Percentiles rank a stretch among this genome's conserved stretches.
Evolutionary conservation across 1,140 invertebrate species (phyloP).

Genomic region (Hydropsyche tenuis): DNA sequence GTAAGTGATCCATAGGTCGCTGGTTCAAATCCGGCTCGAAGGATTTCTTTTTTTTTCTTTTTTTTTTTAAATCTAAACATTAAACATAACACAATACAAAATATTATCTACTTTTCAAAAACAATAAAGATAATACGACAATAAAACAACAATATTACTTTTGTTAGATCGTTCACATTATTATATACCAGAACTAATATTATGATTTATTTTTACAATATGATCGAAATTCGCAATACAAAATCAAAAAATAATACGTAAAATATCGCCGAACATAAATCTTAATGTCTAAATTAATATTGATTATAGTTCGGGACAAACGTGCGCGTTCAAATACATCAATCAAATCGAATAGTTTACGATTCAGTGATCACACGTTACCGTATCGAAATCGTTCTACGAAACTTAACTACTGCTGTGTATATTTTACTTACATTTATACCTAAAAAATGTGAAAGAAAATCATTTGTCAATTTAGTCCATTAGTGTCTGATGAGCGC

Average conservation of each 20-base stretch:
- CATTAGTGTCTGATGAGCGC: constrained; percentile 38
- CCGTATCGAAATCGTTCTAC: not conserved
- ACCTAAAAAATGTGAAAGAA: constrained; percentile 23
- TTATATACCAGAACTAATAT: too few species aligned
- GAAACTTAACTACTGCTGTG: not conserved
- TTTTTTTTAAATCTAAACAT: not conserved
- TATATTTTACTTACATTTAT: constrained; percentile 14
- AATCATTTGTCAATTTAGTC: constrained; percentile 47
- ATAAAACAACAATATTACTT: not conserved
- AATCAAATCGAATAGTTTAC: not conserved
- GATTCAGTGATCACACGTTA: too few species aligned
- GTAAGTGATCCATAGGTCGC: constrained; percentile 50
- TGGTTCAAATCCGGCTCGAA: constrained; percentile 53
- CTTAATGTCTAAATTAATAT: too few species aligned
- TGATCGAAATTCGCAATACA: too few species aligned
- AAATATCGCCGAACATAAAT: too few species aligned
- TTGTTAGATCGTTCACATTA: too few species aligned
- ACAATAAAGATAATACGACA: not conserved
- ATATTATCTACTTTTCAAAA: too few species aligned
- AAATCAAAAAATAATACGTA: too few species aligned
- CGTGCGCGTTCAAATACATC: not conserved
- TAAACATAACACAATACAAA: not conserved
- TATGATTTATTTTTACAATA: too few species aligned
- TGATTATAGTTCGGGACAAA: not conserved
- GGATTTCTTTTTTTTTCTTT: constrained; percentile 50